phyloP scores from a whole-genome alignment of 2,888 invertebrate species.

The Tenthredo amoena region DNA sequence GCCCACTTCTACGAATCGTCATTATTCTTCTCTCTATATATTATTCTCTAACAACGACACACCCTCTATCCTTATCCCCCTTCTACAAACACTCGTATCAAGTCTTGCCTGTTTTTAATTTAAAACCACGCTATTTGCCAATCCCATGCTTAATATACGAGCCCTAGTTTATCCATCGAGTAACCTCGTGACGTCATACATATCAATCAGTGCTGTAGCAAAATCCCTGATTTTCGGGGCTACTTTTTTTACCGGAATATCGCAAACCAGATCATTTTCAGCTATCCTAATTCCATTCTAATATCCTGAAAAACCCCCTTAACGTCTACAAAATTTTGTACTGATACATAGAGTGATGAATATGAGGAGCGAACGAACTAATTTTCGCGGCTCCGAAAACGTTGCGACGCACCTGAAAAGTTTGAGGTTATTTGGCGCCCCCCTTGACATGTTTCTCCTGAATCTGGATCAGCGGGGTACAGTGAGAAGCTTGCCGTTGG shows the following conservation, averaged over 20 bases:
- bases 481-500: constrained; percentile 38
- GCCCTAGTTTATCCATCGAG: constrained; percentile 34
- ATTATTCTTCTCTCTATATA: background rate
- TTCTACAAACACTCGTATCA: background rate
- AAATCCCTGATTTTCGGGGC: background rate
- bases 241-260: background rate
- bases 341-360: background rate
- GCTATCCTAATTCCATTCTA: background rate
- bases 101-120: background rate
- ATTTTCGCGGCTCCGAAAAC: background rate
- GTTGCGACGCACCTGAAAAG: background rate
- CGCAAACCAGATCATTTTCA: background rate
- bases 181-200: constrained; percentile 1
- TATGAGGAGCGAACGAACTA: background rate
- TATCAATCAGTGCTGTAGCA: background rate
- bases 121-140: constrained; percentile 4
- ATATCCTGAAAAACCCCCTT: background rate
- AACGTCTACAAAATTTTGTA: background rate
- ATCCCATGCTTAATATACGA: background rate
- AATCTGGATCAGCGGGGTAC: background rate
- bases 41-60: background rate
- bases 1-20: background rate
- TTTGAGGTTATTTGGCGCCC: background rate
- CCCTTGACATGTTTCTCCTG: constrained; percentile 12
- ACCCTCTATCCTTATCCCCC: background rate